A percentile compares a stretch with the other conserved stretches of the same genome.
Conservation (phyloP, 2,888 invertebrate genomes). For the Autographa pulchrina region DNA sequence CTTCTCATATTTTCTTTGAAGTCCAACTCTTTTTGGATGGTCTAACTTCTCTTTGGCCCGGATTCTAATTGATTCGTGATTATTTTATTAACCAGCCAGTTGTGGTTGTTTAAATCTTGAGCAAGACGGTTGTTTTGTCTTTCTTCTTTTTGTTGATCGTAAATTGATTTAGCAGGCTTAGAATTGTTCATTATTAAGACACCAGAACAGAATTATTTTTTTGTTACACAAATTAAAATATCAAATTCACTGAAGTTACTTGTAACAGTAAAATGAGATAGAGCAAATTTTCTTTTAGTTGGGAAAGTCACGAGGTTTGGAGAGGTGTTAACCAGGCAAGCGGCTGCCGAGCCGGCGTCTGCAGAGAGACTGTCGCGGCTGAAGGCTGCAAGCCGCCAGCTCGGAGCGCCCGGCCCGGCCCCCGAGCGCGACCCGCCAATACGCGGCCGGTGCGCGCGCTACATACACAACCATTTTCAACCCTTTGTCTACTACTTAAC, state of each 20-base stretch:
- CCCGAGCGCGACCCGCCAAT: constrained; percentile 39
- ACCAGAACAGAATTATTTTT: neutral
- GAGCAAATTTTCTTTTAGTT: neutral
- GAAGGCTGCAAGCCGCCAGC: constrained; percentile 12
- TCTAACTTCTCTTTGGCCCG: neutral
- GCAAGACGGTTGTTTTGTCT: constrained; percentile 9
- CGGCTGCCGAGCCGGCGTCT: neutral
- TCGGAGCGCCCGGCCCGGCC: constrained; percentile 25
- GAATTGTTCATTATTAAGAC: constrained; percentile 6
- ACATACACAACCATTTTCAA: constrained; percentile 7
- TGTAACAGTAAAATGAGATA: neutral
- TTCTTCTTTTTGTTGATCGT: neutral
- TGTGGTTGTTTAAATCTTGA: constrained; percentile 25
- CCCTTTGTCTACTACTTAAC: constrained; percentile 33
- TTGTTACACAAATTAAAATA: neutral
- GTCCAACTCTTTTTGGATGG: neutral
- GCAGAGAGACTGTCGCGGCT: constrained; percentile 24
- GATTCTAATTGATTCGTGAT: neutral
- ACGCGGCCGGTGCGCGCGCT: constrained; percentile 43
- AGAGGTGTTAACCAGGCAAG: neutral
- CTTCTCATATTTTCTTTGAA: neutral
- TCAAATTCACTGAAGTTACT: neutral
- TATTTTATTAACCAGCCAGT: constrained; percentile 22
- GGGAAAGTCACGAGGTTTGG: neutral
- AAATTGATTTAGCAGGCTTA: neutral